A percentile compares a stretch with the other conserved stretches of the same genome.
Evolutionary conservation across 2,797 vertebrate genomes (phyloP).

Genomic region (Phyllotis vaccarum): DNA sequence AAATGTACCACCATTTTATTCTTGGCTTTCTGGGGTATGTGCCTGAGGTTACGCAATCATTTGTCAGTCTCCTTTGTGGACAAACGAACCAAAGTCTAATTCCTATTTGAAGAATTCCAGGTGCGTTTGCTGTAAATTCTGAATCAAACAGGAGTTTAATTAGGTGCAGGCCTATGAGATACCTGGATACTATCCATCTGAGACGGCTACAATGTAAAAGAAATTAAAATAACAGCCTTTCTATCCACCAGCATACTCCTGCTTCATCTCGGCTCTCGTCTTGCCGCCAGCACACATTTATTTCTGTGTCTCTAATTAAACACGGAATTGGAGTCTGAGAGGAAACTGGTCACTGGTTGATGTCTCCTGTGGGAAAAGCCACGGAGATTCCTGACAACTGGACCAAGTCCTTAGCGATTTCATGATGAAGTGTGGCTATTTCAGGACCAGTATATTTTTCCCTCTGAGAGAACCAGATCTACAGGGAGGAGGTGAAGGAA

Average conservation of each 20-base stretch:
- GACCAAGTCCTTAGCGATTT: background rate
- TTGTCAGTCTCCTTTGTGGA: slow-evolving; percentile 69
- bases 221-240: slow-evolving; percentile 78
- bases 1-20: slow-evolving; percentile 12
- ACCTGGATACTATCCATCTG: slow-evolving; percentile 73
- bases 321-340: slow-evolving; percentile 69
- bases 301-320: slow-evolving; percentile 72
- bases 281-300: slow-evolving; percentile 66
- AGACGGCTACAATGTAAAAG: slow-evolving; percentile 69
- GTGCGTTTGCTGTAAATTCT: slow-evolving; percentile 76
- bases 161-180: slow-evolving; percentile 78
- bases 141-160: slow-evolving; percentile 82
- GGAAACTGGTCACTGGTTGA: slow-evolving; percentile 53
- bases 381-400: background rate
- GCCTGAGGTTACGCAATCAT: slow-evolving; percentile 57
- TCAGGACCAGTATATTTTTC: slow-evolving; percentile 12
- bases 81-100: slow-evolving; percentile 72
- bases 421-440: background rate
- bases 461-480: background rate
- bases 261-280: slow-evolving; percentile 77
- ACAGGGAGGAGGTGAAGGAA: background rate
- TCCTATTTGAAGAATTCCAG: slow-evolving; percentile 79
- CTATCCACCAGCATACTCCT: slow-evolving; percentile 69
- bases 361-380: slow-evolving; percentile 25
- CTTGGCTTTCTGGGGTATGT: slow-evolving; percentile 27